Evolutionary conservation across 2,888 invertebrate genomes (phyloP).

Genomic region (Phalangium opilio): DNA sequence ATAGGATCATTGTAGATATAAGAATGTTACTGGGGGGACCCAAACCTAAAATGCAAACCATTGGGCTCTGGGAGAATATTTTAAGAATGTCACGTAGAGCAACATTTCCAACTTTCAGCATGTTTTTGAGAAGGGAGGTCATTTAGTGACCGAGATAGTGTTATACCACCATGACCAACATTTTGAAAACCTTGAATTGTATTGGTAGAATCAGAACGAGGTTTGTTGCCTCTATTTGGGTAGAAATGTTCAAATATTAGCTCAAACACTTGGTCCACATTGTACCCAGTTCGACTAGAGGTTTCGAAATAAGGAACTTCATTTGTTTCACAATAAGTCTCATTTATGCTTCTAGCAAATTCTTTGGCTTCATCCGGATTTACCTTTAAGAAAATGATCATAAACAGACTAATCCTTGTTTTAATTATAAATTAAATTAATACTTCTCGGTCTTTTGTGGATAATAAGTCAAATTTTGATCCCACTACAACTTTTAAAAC

Average conservation of each 20-base stretch:
- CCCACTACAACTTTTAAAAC: conserved; percentile 12
- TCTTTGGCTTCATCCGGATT: conserved; percentile 7
- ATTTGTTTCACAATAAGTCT: not conserved
- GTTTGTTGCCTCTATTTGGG: conserved; percentile 1
- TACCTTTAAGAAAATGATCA: conserved; percentile 4
- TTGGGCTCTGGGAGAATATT: too few species aligned
- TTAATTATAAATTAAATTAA: too few species aligned
- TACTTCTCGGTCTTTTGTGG: conserved; percentile 3
- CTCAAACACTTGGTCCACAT: conserved; percentile 12
- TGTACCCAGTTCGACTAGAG: conserved; percentile 10
- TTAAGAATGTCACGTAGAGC: too few species aligned
- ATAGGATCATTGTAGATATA: too few species aligned
- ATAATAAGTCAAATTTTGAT: conserved; percentile 9
- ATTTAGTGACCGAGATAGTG: too few species aligned
- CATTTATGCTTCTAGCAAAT: conserved; percentile 7
- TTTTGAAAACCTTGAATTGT: too few species aligned
- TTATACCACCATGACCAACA: too few species aligned
- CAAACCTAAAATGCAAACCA: too few species aligned
- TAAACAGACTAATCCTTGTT: too few species aligned
- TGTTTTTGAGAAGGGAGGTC: too few species aligned
- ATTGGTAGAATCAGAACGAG: conserved; percentile 2
- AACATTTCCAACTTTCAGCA: too few species aligned
- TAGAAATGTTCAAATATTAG: conserved; percentile 9
- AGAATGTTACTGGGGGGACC: too few species aligned
- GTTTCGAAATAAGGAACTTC: conserved; percentile 13